phyloP scores from a whole-genome alignment of 2,888 invertebrate genomes.

The Erebia aethiops region DNA sequence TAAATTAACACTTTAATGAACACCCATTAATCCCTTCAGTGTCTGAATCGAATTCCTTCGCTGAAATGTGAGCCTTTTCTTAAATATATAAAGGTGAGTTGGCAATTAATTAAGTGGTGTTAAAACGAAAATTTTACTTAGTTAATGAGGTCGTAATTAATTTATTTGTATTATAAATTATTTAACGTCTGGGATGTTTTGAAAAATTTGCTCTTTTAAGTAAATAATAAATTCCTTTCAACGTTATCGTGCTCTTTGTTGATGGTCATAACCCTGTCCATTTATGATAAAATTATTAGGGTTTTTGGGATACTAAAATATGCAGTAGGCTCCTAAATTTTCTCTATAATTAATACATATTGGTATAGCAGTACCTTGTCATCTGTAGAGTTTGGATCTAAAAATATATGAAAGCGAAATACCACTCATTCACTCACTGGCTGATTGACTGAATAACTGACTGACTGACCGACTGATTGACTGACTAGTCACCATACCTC shows the following conservation, averaged over 20 bases:
- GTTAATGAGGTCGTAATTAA: slow-evolving; percentile 57
- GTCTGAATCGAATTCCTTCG: slow-evolving; percentile 39
- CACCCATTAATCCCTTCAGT: slow-evolving; percentile 38
- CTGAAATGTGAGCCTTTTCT: slow-evolving; percentile 47
- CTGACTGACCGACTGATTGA: too few relatives aligned
- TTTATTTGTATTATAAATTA: slow-evolving; percentile 42
- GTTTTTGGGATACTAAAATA: too few relatives aligned
- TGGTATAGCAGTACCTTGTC: too few relatives aligned
- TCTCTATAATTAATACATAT: too few relatives aligned
- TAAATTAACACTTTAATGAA: slow-evolving; percentile 35
- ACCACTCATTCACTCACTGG: too few relatives aligned
- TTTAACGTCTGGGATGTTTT: neutral
- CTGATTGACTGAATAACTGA: too few relatives aligned
- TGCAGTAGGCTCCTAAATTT: too few relatives aligned
- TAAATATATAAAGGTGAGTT: slow-evolving; percentile 53
- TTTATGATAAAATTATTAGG: neutral
- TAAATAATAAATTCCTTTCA: neutral
- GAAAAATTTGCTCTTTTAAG: slow-evolving; percentile 1
- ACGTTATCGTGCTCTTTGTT: neutral
- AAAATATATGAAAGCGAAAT: too few relatives aligned
- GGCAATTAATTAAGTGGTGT: slow-evolving; percentile 54
- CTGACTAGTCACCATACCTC: too few relatives aligned
- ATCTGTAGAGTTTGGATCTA: too few relatives aligned
- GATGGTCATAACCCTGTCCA: neutral
- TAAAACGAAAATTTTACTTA: slow-evolving; percentile 38